These are phyloP conservation scores for Drosophila putrida DNA, from an alignment of 2,888 invertebrate genomes.

Conservation along the genomic window DNA sequence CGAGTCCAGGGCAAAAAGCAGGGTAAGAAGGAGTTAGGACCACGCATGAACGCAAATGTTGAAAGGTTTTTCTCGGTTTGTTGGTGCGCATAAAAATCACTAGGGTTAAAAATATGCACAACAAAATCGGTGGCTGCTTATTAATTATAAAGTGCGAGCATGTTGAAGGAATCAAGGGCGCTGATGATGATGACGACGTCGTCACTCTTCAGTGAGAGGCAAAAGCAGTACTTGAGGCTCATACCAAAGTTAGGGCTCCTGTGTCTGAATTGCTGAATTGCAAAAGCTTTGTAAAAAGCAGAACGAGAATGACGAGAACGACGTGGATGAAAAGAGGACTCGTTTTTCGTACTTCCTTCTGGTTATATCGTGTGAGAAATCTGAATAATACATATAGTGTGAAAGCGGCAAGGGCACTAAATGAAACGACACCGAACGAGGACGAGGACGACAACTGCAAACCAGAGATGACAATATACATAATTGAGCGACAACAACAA, in stretches of 20 bases:
- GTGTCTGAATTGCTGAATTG: constrained; percentile 39
- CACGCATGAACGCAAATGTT: constrained; percentile 75
- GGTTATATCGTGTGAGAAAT: constrained; percentile 69
- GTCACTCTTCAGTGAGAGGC: constrained; percentile 25
- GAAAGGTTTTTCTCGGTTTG: constrained; percentile 44
- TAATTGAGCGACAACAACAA: constrained; percentile 70
- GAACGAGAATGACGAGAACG: neutral
- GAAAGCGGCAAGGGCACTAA: constrained; percentile 78
- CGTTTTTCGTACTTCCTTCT: neutral
- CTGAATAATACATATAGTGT: constrained; percentile 80
- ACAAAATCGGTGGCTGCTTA: constrained; percentile 68
- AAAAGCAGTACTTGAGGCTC: constrained; percentile 33
- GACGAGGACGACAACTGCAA: constrained; percentile 47
- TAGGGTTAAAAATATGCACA: constrained; percentile 47
- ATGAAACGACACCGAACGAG: constrained; percentile 62
- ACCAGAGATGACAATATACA: constrained; percentile 71
- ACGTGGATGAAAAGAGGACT: neutral
- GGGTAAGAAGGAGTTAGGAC: constrained; percentile 23
- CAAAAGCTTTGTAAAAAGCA: constrained; percentile 26
- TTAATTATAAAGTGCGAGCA: constrained; percentile 80
- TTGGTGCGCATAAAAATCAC: constrained; percentile 40
- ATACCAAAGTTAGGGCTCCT: constrained; percentile 14
- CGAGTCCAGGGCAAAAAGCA: constrained; percentile 23
- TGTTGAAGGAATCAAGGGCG: constrained; percentile 78
- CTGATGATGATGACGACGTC: constrained; percentile 61